Conservation (phyloP, 1,140 invertebrate genomes). For the Homarus americanus region DNA sequence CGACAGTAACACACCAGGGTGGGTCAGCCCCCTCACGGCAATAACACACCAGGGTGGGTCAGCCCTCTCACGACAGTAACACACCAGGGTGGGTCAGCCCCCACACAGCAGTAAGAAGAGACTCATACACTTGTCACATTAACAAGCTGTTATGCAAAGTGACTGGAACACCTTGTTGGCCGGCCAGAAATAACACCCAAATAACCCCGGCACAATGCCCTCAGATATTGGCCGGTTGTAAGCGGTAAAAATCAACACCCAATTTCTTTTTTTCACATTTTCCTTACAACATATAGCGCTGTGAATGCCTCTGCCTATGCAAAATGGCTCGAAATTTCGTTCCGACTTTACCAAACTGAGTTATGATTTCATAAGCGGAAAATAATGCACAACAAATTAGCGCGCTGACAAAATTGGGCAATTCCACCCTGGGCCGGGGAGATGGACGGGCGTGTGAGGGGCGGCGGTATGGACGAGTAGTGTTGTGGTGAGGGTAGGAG, state of each 20-base stretch:
- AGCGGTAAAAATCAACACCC: slow-evolving; percentile 23
- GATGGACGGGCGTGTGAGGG: background rate
- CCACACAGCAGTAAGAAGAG: too few species aligned
- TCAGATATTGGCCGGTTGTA: background rate
- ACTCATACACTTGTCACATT: too few species aligned
- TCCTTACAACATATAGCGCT: background rate
- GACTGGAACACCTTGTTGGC: too few species aligned
- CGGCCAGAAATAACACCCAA: background rate
- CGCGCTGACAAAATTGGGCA: slow-evolving; percentile 13
- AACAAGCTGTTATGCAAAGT: too few species aligned
- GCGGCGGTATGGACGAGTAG: background rate
- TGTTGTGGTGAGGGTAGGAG: background rate
- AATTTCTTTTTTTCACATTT: slow-evolving; percentile 12
- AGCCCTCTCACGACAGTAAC: too few species aligned
- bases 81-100: too few species aligned
- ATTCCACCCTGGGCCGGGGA: background rate
- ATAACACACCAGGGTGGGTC: too few species aligned
- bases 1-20: too few species aligned
- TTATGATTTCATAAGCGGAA: slow-evolving; percentile 50
- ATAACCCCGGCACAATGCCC: background rate
- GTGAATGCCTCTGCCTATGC: background rate
- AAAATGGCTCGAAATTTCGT: slow-evolving; percentile 31
- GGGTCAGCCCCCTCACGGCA: too few species aligned
- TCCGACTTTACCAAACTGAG: slow-evolving; percentile 3
- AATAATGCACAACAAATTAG: slow-evolving; percentile 56